These are phyloP conservation scores for Sebastes glaucus DNA, from an alignment of 2,797 vertebrate species.

Conservation along the genomic window DNA sequence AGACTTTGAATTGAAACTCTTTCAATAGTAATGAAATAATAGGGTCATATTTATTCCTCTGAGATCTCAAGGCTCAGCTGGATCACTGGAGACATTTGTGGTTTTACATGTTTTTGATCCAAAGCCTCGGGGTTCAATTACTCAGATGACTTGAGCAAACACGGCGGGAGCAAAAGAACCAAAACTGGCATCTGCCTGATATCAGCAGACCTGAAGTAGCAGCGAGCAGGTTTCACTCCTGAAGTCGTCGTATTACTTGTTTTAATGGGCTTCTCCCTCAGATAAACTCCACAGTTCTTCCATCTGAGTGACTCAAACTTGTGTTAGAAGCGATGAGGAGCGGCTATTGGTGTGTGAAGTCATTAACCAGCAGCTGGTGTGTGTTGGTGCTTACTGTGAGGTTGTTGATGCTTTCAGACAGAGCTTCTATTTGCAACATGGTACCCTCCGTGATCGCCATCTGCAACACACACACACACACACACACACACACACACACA, in stretches of 20 bases:
- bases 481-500: conserved; percentile 21
- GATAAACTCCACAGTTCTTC: conserved; percentile 14
- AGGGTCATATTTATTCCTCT: background rate
- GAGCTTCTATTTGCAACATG: conserved; percentile 90
- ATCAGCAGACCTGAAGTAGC: background rate
- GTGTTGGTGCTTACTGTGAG: conserved; percentile 87
- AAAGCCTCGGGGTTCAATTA: conserved; percentile 7
- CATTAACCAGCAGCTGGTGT: conserved; percentile 47
- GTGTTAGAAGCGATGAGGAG: conserved; percentile 16
- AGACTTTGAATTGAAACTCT: background rate
- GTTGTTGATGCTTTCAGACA: conserved; percentile 93
- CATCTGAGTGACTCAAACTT: conserved; percentile 13
- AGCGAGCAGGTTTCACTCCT: background rate
- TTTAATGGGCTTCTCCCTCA: background rate
- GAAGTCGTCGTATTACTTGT: background rate
- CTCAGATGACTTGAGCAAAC: conserved; percentile 14
- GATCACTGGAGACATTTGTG: background rate
- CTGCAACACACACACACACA: conserved; percentile 81
- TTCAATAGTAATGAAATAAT: background rate
- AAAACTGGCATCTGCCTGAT: background rate
- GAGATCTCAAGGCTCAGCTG: background rate
- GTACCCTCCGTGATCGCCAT: conserved; percentile 88
- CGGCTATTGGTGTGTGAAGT: conserved; percentile 4
- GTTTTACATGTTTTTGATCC: background rate
- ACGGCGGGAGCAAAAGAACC: background rate